Evolutionary conservation across 2,113 vertebrate species (phyloP), one percentile per base, ranked within the genome.

Genomic region (Leptodactylus fuscus): DNA sequence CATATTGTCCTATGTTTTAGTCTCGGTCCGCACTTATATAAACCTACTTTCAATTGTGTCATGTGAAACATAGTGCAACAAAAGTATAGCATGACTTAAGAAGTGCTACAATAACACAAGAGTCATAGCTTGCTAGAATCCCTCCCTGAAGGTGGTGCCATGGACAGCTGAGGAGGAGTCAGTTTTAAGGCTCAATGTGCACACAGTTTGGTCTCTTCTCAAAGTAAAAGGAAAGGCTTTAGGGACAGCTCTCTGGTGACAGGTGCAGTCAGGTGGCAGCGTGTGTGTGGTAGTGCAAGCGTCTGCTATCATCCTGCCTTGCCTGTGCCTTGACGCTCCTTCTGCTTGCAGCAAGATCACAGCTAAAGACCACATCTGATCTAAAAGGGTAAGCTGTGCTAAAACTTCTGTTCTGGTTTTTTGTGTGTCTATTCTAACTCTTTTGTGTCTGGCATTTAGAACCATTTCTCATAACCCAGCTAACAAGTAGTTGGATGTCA

Each of bases 311-410:
- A 27, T 80, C 48, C 24, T 79, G 74, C 58, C 34, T 55, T 89
- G 86, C 71, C 78, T 67, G 1, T 69, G 65, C 88, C 86, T 87
- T 85, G 86, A 87, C 93, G 85, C 88, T 91, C 79, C 58, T 27
- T 22, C 77, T 88, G 34, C 87, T 88, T 89, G 85, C 82, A 88
- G 75, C 87, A 89, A 88, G 70, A 71, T 89, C 85, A 84, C 88
- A 85, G 77, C 81, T 74, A 81, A 85, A 83, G 81, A 91, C 87
- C 41, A 49, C 85, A 36, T 88, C 91, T 92, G 88, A 81, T 87
- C 85, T 77, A 88, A 88, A 87, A 91, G 90, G 93, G 94, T 94
- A 94, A 94, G 92, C 38, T 38, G 46, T 2, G 4, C 41, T 69
- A 11, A 55, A 55, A 36, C 75, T 55, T 34, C 7, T 55, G 36